A percentile compares a stretch with the other conserved stretches of the same genome.
Evolutionary conservation across 2,888 invertebrate species (phyloP).

Genomic region (Adineta ricciae): DNA sequence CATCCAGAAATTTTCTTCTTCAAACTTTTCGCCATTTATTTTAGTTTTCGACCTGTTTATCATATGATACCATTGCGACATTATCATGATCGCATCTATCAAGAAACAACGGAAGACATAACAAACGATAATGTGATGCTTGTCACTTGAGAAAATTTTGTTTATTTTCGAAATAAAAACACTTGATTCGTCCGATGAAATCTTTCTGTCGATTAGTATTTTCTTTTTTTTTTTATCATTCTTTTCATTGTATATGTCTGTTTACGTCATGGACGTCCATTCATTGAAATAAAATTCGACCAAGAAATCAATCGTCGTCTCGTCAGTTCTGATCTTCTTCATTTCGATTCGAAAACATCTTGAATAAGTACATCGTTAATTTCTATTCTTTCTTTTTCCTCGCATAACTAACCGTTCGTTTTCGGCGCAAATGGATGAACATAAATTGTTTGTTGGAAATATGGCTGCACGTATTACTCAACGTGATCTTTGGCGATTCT

Average conservation of each 20-base stretch:
- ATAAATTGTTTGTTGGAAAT: slow-evolving; percentile 19
- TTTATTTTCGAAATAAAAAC: background rate
- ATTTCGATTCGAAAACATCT: background rate
- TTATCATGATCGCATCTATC: background rate
- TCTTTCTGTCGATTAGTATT: background rate
- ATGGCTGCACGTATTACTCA: slow-evolving; percentile 3
- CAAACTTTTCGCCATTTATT: background rate
- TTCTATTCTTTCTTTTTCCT: too few species aligned
- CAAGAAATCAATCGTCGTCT: background rate
- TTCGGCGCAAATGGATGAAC: background rate
- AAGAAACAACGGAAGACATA: background rate
- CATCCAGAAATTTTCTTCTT: too few species aligned
- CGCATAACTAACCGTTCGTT: too few species aligned
- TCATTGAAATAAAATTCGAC: background rate
- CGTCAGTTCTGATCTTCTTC: background rate
- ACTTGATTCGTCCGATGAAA: background rate
- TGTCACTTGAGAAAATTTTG: background rate
- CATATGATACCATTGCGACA: background rate
- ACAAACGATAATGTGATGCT: background rate
- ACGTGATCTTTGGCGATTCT: background rate
- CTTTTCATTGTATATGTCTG: background rate
- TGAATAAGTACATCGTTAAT: background rate
- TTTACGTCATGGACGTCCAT: background rate
- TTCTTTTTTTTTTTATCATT: background rate
- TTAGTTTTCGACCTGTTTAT: background rate